Base-by-base conservation (phyloP, 2,797 vertebrate genomes). In the Microctenopoma stevenorrisi region DNA sequence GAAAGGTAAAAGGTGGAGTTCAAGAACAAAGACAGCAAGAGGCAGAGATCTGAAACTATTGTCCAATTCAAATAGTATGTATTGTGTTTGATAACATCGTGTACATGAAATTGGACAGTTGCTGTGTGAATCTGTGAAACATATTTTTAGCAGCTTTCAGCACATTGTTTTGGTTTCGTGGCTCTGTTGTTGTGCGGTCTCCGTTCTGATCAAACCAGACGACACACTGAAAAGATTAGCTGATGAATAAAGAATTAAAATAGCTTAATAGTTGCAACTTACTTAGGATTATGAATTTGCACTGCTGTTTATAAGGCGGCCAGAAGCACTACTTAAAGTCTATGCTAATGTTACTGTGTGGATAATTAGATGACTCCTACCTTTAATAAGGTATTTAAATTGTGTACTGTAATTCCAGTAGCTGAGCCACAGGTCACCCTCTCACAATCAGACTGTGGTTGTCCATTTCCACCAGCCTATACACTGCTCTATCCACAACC, bases 391-490 rank as follows among this genome's bases (percentile, higher is more conserved):
- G 33, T 52, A 25, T 47, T 16, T 30, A 28, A 62, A 54, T 49
- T 18, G 18, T 18, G 18, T 18, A 53, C 72, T 83, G 74, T 83
- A 85, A 91, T 88, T 85, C 72, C 74, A 73, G 83, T 76, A 84
- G 86, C 76, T 46, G 48, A 71, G 68, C 85, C 85, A 80, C 84
- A 81, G 82, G 80, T 84, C 75, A 67, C 65, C 67, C 65, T 91
- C 70, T 85, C 68, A 81, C 87, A 90, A 91, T 88, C 91, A 89
- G 77, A 77, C 71, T 81, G 89, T 30, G 87, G 91, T 89, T 52
- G 62, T 85, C 76, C 81, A 55, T 85, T 79, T 84, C 76, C 86
- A 83, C 78, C 84, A 78, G 47, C 74, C 48, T 63, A 52, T 65
- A 88, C 83, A 86, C 86, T 89, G 74, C 86, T 81, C 67, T 69